phyloP scores from a whole-genome alignment of 2,888 invertebrate genomes.

The Liodrosophila aerea region DNA sequence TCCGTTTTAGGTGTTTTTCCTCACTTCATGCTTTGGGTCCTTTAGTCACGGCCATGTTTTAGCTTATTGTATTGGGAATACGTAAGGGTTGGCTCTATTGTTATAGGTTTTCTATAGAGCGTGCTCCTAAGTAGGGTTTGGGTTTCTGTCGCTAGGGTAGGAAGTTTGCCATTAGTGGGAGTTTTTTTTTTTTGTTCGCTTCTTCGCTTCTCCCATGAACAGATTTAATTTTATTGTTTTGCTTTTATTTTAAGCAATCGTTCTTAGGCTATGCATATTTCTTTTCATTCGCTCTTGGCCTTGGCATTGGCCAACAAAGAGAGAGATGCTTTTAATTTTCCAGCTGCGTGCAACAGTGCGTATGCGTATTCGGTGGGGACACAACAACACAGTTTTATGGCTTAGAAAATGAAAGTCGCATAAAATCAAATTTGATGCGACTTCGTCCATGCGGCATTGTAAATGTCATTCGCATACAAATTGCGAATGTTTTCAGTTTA shows the following conservation, averaged over 20 bases:
- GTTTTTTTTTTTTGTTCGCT: slow-evolving; percentile 51
- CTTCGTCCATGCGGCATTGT: slow-evolving; percentile 45
- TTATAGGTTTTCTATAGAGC: slow-evolving; percentile 66
- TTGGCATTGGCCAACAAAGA: slow-evolving; percentile 8
- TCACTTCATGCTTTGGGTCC: slow-evolving; percentile 58
- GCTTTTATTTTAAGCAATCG: slow-evolving; percentile 51
- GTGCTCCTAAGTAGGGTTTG: slow-evolving; percentile 32
- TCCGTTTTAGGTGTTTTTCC: slow-evolving; percentile 55
- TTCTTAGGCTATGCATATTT: slow-evolving; percentile 25
- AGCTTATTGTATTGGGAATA: slow-evolving; percentile 72
- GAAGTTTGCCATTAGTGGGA: slow-evolving; percentile 67
- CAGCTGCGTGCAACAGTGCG: slow-evolving; percentile 68
- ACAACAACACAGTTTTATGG: slow-evolving; percentile 64
- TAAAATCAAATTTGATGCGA: slow-evolving; percentile 56
- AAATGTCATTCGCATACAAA: slow-evolving; percentile 60
- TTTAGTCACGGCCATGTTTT: slow-evolving; percentile 53
- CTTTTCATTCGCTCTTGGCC: background rate
- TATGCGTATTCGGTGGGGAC: slow-evolving; percentile 71
- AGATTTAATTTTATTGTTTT: slow-evolving; percentile 80
- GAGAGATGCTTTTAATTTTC: slow-evolving; percentile 54
- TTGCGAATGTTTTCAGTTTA: slow-evolving; percentile 37
- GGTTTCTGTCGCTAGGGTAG: slow-evolving; percentile 1
- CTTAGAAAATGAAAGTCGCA: slow-evolving; percentile 68
- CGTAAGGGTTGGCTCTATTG: slow-evolving; percentile 57
- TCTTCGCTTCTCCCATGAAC: slow-evolving; percentile 59